Evolutionary conservation across 2,797 vertebrate genomes (phyloP).

Genomic region (Arnoldichthys spilopterus): DNA sequence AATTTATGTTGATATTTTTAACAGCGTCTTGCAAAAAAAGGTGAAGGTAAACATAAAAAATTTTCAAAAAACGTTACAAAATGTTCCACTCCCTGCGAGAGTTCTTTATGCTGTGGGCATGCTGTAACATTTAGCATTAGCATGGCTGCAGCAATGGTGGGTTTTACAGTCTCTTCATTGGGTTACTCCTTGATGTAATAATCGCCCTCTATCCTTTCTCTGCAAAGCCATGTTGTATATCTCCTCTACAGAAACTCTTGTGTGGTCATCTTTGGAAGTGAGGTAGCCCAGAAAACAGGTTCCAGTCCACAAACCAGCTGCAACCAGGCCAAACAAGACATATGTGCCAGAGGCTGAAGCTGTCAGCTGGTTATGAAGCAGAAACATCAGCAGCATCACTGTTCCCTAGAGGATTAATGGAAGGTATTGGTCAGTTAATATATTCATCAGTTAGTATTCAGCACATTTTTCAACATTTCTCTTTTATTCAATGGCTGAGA

Average conservation of each 20-base stretch:
- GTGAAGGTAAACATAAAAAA: background rate
- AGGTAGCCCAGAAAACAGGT: slow-evolving; percentile 42
- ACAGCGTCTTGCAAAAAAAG: background rate
- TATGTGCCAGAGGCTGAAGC: slow-evolving; percentile 17
- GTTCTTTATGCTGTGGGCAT: background rate
- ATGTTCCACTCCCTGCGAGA: background rate
- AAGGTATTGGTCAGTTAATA: background rate
- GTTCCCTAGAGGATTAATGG: slow-evolving; percentile 36
- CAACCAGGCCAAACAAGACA: slow-evolving; percentile 33
- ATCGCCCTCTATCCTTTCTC: background rate
- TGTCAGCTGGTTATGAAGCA: slow-evolving; percentile 39
- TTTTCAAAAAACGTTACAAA: background rate
- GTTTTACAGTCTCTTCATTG: background rate
- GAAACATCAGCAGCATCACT: slow-evolving; percentile 28
- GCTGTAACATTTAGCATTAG: background rate
- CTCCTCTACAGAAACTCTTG: slow-evolving; percentile 14
- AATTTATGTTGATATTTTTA: background rate
- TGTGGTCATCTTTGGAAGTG: slow-evolving; percentile 14
- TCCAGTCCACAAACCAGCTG: slow-evolving; percentile 44
- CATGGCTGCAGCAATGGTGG: background rate
- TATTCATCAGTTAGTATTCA: too few relatives aligned
- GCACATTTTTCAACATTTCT: too few relatives aligned
- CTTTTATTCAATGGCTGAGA: too few relatives aligned
- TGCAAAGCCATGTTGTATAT: slow-evolving; percentile 22
- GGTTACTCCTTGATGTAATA: background rate